Evolutionary conservation across 2,797 vertebrate genomes (phyloP).

Genomic region (Catostomus latipinnis): DNA sequence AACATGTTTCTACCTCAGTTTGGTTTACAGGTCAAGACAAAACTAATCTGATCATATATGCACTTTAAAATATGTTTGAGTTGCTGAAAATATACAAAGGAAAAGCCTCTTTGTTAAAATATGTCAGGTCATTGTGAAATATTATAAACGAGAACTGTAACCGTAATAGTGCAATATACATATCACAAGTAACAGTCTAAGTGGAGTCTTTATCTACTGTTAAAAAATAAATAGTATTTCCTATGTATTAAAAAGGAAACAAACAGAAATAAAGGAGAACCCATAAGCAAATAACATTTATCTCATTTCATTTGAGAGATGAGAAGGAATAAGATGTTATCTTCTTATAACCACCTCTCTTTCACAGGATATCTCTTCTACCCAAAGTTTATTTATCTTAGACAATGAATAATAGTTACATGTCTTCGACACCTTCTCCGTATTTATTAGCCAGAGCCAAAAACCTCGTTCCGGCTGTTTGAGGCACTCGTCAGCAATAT

Average conservation of each 20-base stretch:
- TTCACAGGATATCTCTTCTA: slow-evolving; percentile 33
- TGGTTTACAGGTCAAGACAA: too few species aligned
- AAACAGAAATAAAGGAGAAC: not conserved
- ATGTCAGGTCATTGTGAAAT: too few species aligned
- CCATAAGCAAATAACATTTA: not conserved
- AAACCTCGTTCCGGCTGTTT: slow-evolving; percentile 63
- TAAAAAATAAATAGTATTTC: not conserved
- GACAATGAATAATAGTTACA: slow-evolving; percentile 63
- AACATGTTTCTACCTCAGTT: too few species aligned
- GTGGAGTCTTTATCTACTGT: not conserved
- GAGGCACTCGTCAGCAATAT: slow-evolving; percentile 66
- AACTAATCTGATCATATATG: too few species aligned
- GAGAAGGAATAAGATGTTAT: slow-evolving; percentile 37
- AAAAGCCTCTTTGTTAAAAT: too few species aligned
- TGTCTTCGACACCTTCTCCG: slow-evolving; percentile 69
- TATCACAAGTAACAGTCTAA: too few species aligned
- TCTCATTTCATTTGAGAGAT: slow-evolving; percentile 21
- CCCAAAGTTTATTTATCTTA: slow-evolving; percentile 64
- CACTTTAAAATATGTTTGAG: too few species aligned
- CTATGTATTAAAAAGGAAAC: not conserved
- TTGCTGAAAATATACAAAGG: too few species aligned
- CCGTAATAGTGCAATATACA: too few species aligned
- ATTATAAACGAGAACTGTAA: too few species aligned
- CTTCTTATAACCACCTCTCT: slow-evolving; percentile 32
- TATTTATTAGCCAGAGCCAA: slow-evolving; percentile 73